Evolutionary conservation across 2,888 invertebrate genomes (phyloP), one percentile per base, ranked within the genome.

Genomic region (Hypsopygia costalis): DNA sequence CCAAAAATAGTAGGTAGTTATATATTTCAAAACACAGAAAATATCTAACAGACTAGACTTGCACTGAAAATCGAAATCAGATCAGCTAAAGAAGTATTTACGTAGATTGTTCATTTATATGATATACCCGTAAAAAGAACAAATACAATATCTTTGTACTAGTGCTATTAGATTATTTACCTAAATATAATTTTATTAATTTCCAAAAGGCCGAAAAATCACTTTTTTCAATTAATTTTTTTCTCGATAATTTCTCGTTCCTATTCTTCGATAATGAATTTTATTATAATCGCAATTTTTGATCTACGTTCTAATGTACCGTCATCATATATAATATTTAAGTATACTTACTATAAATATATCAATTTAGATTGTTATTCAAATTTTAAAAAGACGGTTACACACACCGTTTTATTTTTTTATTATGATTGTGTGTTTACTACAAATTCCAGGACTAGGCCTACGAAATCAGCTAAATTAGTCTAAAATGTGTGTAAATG

Each of bases 171-270:
- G 8, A 11, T 22, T 25, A 25, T 10, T 27, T 28, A 33, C 10
- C 39, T 36, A 30, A 22, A 44, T 36, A 50, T 48, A 47, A 45
- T 44, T 49, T 46, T 46, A 46, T 37, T 43, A 39, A 44, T 58
- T 62, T 60, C 54, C 51, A 51, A 60, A 68, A 71, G 66, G 70
- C 67, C 69, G 56, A 66, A 65, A 61, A 59, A 60, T 67, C 61
- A 65, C 59, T 54, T 53, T 33, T 41, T 39, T 46, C 39, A 43
- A 27, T 38, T 46, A 41, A 40, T 40, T 41, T 50, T 57, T 43
- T 51, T 51, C 38, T 58, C 49, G 47, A 49, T 55, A 53, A 54
- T 61, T 58, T 57, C 52, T 62, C 62, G 61, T 60, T 67, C 49
- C 54, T 59, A 62, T 53, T 46, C 45, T 66, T 67, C 64, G 61